A percentile compares a stretch with the other conserved stretches of the same genome.
Evolutionary conservation across 2,888 invertebrate genomes (phyloP).

Genomic region (Acanthosepion lycidas): DNA sequence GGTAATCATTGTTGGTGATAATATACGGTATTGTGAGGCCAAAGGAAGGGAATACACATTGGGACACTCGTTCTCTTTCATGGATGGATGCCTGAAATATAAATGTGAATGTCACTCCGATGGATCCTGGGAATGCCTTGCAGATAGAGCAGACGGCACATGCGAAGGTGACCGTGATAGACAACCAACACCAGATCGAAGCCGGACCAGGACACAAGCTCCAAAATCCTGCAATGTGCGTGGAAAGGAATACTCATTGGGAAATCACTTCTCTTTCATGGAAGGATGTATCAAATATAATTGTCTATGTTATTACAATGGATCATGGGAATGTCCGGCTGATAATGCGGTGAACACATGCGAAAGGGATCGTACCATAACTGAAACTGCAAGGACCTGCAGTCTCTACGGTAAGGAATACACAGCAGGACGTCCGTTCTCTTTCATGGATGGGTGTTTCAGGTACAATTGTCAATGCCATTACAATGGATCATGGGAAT

Average conservation of each 20-base stretch:
- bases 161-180: conserved; percentile 49
- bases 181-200: background rate
- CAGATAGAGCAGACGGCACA: conserved; percentile 53
- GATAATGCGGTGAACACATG: background rate
- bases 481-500: background rate
- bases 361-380: background rate
- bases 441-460: conserved; percentile 10
- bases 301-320: background rate
- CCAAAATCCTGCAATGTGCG: background rate
- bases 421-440: background rate
- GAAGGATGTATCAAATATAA: background rate
- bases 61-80: conserved; percentile 50
- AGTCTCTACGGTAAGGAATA: too few species aligned
- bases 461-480: background rate
- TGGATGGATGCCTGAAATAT: conserved; percentile 55
- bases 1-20: background rate
- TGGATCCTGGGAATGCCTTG: conserved; percentile 58
- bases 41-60: background rate
- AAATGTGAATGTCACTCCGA: conserved; percentile 58
- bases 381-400: too few species aligned
- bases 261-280: background rate
- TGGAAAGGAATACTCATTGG: background rate
- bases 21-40: background rate
- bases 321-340: conserved; percentile 44
- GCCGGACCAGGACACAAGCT: background rate